Percentiles rank a stretch among this genome's conserved stretches.
Evolutionary conservation across 1,140 invertebrate genomes (phyloP).

Genomic region (Phymorhynchus buccinoides): DNA sequence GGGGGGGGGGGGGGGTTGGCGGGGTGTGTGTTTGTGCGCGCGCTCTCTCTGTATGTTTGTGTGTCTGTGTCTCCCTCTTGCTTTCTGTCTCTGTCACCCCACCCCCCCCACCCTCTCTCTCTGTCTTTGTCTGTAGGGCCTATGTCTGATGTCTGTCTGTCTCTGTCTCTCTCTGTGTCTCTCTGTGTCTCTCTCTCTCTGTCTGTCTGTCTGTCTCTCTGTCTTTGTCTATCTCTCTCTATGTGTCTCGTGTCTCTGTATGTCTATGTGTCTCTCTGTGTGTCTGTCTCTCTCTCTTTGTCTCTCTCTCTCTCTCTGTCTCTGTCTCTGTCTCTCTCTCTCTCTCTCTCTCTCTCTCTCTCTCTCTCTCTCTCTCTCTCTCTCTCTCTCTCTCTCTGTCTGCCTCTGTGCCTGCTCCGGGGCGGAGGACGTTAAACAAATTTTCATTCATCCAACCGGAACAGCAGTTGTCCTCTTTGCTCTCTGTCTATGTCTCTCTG

Average conservation of each 20-base stretch:
- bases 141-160: too few relatives aligned
- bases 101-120: too few relatives aligned
- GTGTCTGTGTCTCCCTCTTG: too few relatives aligned
- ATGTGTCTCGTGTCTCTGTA: constrained; percentile 11
- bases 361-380: background rate
- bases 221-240: constrained; percentile 3
- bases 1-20: background rate
- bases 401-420: background rate
- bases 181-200: constrained; percentile 15
- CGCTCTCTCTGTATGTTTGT: too few relatives aligned
- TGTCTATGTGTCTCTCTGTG: constrained; percentile 6
- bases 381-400: background rate
- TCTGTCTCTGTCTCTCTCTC: background rate
- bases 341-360: background rate
- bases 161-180: constrained; percentile 9
- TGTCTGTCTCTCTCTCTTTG: constrained; percentile 16
- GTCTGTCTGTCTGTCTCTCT: constrained; percentile 25
- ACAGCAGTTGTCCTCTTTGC: background rate
- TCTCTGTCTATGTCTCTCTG: constrained; percentile 5
- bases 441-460: background rate
- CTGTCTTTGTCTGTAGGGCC: too few relatives aligned
- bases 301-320: constrained; percentile 17
- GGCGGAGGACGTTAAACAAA: too few relatives aligned
- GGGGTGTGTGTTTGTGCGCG: too few relatives aligned
- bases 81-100: too few relatives aligned